Evolutionary conservation across 2,797 vertebrate genomes (phyloP).

Genomic region (Crocidura indochinensis): DNA sequence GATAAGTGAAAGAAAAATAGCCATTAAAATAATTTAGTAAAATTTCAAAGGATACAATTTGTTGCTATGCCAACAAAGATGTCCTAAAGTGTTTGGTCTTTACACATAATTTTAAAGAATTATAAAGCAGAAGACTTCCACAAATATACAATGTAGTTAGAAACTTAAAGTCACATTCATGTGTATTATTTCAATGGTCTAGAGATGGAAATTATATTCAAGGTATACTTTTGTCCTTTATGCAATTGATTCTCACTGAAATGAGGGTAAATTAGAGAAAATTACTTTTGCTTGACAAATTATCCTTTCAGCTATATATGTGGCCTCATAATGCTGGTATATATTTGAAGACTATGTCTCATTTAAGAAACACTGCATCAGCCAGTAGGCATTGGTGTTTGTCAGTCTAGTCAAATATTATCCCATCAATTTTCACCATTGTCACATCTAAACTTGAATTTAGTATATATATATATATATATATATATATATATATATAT

Average conservation of each 20-base stretch:
- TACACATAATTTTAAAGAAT: not conserved
- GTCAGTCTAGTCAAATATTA: conserved; percentile 27
- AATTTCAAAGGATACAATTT: not conserved
- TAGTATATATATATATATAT: too few relatives aligned
- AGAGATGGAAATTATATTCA: not conserved
- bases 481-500: too few relatives aligned
- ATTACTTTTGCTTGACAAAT: conserved; percentile 63
- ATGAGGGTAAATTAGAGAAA: conserved; percentile 56
- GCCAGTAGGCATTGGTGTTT: conserved; percentile 74
- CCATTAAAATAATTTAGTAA: not conserved
- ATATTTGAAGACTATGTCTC: conserved; percentile 72
- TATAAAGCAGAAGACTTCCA: not conserved
- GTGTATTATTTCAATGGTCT: not conserved
- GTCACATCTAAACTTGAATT: conserved; percentile 69
- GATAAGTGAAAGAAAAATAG: too few relatives aligned
- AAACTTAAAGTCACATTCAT: not conserved
- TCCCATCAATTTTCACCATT: conserved; percentile 56
- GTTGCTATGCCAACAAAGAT: not conserved
- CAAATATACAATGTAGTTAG: not conserved
- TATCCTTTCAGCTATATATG: conserved; percentile 69
- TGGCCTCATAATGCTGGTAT: conserved; percentile 45
- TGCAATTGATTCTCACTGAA: conserved; percentile 39
- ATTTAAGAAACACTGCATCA: conserved; percentile 60
- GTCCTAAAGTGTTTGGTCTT: not conserved
- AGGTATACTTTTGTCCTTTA: conserved; percentile 54